These are phyloP conservation scores for Tetragnatha montana DNA, from an alignment of 2,888 invertebrate genomes.

Conservation along the genomic window DNA sequence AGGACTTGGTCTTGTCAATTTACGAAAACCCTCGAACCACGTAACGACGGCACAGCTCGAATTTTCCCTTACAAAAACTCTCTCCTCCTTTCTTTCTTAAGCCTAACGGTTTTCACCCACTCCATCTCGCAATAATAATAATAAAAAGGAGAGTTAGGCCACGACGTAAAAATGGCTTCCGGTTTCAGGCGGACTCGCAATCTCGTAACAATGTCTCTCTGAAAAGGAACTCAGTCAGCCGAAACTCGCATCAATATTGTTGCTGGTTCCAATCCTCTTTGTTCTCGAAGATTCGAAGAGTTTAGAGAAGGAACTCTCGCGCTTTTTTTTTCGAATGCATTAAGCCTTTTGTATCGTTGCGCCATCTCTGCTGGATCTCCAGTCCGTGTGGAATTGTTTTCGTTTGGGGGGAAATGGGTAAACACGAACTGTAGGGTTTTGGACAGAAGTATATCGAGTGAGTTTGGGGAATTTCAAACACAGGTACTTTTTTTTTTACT, in stretches of 20 bases:
- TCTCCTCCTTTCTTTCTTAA: background rate
- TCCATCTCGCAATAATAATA: background rate
- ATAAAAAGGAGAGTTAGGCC: background rate
- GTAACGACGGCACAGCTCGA: background rate
- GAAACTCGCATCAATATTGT: background rate
- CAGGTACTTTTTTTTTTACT: background rate
- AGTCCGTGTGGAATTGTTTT: background rate
- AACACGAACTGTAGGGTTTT: background rate
- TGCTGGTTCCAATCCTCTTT: background rate
- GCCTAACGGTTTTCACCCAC: background rate
- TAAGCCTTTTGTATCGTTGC: background rate
- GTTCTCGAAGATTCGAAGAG: background rate
- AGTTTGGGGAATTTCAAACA: background rate
- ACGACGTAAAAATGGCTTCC: background rate
- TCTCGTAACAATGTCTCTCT: background rate
- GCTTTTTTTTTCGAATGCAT: background rate
- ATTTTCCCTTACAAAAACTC: background rate
- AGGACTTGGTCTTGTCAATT: background rate
- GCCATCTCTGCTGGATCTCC: background rate
- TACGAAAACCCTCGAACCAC: background rate
- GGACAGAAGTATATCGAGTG: background rate
- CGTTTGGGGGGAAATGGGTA: background rate
- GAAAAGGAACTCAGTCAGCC: background rate
- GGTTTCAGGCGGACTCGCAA: background rate
- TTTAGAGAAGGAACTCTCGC: no score